phyloP scores from a whole-genome alignment of 2,113 vertebrate genomes.

The Scomber japonicus region DNA sequence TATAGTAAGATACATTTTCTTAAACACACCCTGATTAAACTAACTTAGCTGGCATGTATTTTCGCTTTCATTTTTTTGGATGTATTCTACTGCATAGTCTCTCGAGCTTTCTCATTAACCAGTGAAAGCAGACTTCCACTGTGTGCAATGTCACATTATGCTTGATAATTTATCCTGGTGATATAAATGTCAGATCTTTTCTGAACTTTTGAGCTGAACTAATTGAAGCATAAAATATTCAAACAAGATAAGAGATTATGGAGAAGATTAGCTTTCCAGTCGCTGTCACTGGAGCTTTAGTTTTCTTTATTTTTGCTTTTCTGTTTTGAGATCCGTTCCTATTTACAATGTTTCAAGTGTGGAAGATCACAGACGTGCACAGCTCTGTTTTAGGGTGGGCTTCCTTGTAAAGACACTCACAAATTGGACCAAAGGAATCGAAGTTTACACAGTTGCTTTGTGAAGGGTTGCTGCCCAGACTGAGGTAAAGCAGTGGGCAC shows the following conservation, averaged over 20 bases:
- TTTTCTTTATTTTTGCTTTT: constrained; percentile 12
- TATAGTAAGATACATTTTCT: constrained; percentile 38
- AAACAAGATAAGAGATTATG: constrained; percentile 17
- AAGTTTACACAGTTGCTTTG: constrained; percentile 46
- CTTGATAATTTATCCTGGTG: constrained; percentile 16
- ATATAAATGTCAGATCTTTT: constrained; percentile 5
- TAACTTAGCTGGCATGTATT: constrained; percentile 2
- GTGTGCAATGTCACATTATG: constrained; percentile 18
- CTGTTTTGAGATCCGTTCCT: constrained; percentile 18
- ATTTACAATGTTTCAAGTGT: constrained; percentile 16
- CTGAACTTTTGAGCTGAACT: constrained; percentile 11
- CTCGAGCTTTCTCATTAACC: background rate
- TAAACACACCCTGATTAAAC: constrained; percentile 19
- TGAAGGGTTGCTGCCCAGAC: constrained; percentile 41
- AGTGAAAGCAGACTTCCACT: constrained; percentile 9
- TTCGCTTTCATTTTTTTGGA: background rate
- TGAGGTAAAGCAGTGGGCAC: constrained; percentile 64
- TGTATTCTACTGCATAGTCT: background rate
- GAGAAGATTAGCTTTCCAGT: constrained; percentile 5
- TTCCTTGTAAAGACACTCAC: constrained; percentile 31
- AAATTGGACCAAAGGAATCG: constrained; percentile 37
- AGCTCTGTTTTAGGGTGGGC: constrained; percentile 16
- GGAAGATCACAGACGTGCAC: constrained; percentile 5
- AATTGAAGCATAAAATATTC: constrained; percentile 3
- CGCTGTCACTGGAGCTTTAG: background rate